Evolutionary conservation across 2,797 vertebrate species (phyloP).

Genomic region (Basileuterus tristriatus): DNA sequence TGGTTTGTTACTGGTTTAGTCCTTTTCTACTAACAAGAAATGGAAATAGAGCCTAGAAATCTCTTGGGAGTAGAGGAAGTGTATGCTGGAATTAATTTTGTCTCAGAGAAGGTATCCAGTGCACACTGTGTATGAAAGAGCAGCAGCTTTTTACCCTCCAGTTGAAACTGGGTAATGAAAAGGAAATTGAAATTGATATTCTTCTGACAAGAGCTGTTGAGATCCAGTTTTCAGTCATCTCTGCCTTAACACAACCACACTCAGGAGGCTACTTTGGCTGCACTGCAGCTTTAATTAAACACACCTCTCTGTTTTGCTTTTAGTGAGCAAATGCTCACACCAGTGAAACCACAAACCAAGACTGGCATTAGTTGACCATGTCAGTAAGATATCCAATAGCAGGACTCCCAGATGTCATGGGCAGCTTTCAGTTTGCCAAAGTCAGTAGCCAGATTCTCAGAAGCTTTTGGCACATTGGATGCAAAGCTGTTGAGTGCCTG

Average conservation of each 20-base stretch:
- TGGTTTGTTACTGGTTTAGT: neutral
- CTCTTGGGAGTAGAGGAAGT: neutral
- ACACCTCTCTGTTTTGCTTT: neutral
- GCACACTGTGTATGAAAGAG: neutral
- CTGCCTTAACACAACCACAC: neutral
- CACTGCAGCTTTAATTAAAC: neutral
- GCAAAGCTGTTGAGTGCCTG: neutral
- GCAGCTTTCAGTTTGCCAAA: neutral
- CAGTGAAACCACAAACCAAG: neutral
- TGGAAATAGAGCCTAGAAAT: neutral
- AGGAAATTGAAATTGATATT: neutral
- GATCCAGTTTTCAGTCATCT: neutral
- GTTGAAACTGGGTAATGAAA: neutral
- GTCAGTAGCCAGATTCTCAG: neutral
- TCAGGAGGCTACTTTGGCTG: neutral
- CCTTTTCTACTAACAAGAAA: neutral
- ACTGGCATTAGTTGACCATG: fast-evolving
- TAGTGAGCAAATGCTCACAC: neutral
- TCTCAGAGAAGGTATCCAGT: neutral
- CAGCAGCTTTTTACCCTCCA: neutral
- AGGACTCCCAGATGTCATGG: fast-evolving
- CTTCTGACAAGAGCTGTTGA: neutral
- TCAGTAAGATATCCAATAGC: neutral
- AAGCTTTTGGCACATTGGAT: neutral
- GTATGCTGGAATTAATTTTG: neutral